These are phyloP conservation scores for Carettochelys insculpta DNA, from an alignment of 2,113 vertebrate species.

Conservation along the genomic window DNA sequence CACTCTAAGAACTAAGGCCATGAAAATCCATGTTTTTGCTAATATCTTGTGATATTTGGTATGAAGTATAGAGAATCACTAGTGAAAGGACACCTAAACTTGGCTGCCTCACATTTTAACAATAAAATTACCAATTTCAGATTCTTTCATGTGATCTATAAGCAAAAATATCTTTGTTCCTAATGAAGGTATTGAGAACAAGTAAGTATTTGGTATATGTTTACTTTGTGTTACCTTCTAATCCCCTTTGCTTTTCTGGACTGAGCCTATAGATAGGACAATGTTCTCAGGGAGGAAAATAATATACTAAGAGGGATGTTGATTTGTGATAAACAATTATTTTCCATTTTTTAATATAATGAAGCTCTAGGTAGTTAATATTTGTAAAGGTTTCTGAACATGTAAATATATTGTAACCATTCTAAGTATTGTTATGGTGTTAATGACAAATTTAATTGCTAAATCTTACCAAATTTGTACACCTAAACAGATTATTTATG, in stretches of 20 bases:
- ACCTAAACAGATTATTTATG: not conserved
- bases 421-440: not conserved
- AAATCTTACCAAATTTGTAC: not conserved
- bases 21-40: not conserved
- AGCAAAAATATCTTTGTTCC: not conserved
- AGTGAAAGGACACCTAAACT: not conserved
- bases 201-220: not conserved
- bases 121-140: not conserved
- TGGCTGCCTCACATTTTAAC: not conserved
- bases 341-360: not conserved
- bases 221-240: not conserved
- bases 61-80: not conserved
- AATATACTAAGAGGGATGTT: not conserved
- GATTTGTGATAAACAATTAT: not conserved
- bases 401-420: not conserved
- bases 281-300: fast-evolving
- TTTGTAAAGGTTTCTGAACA: not conserved
- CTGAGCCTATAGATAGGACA: not conserved
- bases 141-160: not conserved
- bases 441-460: not conserved
- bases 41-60: not conserved
- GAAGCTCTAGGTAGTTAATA: not conserved
- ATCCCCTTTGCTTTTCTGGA: not conserved
- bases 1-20: not conserved
- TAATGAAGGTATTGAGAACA: not conserved